Evolutionary conservation across 2,888 invertebrate genomes (phyloP).

Genomic region (Calliphora vomitoria): DNA sequence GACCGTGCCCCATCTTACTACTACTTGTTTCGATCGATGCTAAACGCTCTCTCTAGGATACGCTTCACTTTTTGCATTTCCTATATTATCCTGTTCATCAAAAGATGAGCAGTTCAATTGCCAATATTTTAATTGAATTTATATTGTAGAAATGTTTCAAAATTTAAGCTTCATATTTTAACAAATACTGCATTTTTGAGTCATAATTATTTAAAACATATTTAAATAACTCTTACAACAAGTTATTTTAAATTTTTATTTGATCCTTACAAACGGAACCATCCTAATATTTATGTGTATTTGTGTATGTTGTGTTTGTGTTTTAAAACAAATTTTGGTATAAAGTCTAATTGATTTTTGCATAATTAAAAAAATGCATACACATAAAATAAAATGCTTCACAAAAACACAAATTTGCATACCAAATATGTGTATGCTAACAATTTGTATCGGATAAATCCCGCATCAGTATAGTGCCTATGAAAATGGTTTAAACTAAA

Average conservation of each 20-base stretch:
- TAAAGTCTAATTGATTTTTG: slow-evolving; percentile 53
- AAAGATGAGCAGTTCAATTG: too few relatives aligned
- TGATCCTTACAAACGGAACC: background rate
- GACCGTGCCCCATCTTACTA: too few relatives aligned
- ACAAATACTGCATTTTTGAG: too few relatives aligned
- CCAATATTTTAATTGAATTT: too few relatives aligned
- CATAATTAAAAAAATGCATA: slow-evolving; percentile 45
- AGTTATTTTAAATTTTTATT: background rate
- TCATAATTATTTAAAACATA: too few relatives aligned
- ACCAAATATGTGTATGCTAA: background rate
- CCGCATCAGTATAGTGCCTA: background rate
- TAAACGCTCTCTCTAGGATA: too few relatives aligned
- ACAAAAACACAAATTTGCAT: slow-evolving; percentile 14
- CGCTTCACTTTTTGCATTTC: too few relatives aligned
- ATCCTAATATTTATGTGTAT: background rate
- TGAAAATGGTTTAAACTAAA: background rate
- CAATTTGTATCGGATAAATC: slow-evolving; percentile 2
- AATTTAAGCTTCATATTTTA: too few relatives aligned
- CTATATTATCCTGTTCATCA: too few relatives aligned
- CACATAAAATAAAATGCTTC: slow-evolving; percentile 4
- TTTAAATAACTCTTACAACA: too few relatives aligned
- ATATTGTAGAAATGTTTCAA: too few relatives aligned
- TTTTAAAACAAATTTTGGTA: slow-evolving; percentile 33
- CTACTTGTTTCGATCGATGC: too few relatives aligned
- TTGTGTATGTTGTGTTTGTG: background rate